Evolutionary conservation across 2,113 vertebrate genomes (phyloP), one percentile per base, ranked within the genome.

Genomic region (Taxidea taxus): DNA sequence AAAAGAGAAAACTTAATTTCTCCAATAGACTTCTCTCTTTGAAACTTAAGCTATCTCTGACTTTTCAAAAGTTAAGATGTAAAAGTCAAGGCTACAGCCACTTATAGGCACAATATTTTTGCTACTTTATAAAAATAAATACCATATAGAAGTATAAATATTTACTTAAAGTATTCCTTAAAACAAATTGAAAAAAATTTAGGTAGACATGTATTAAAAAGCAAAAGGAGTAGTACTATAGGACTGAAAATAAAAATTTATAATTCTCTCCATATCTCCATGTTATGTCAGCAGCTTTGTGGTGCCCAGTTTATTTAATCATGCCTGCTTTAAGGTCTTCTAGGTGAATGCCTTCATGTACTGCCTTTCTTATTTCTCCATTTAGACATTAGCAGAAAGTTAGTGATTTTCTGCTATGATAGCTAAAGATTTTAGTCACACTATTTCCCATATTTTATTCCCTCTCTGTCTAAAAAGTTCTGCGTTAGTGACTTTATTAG

Each of bases 41-140:
- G 84, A 92, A 92, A 90, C 29, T 62, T 90, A 77, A 97, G 29
- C 47, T 54, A 25, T 87, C 7, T 81, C 13, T 90, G 29, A 87
- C 72, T 84, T 95, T 96, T 95, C 37, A 86, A 56, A 92, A n/a
- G 78, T 74, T 91, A 94, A 92, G 62, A n/a, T 74, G 1, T 47
- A 25, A 47, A 89, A 75, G 77, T 87, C 49, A 90, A 68, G 0
- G 9, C 42, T 62, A 1, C 12, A 77, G 42, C 66, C 8, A n/a
- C 2, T 54, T 56, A 21, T 44, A 16, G 13, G 10, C 15, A 49
- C 31, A 15, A 27, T 27, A 44, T 6, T 83, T 64, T 83, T 78
- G 23, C 21, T 51, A 42, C 85, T 90, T 90, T 42, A 51, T 29
- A 60, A 58, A 27, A 95, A 80, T 60, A 75, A 78, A 78, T 5